These are phyloP conservation scores for Ceriagrion tenellum DNA, from an alignment of 2,888 invertebrate genomes.

Conservation along the genomic window DNA sequence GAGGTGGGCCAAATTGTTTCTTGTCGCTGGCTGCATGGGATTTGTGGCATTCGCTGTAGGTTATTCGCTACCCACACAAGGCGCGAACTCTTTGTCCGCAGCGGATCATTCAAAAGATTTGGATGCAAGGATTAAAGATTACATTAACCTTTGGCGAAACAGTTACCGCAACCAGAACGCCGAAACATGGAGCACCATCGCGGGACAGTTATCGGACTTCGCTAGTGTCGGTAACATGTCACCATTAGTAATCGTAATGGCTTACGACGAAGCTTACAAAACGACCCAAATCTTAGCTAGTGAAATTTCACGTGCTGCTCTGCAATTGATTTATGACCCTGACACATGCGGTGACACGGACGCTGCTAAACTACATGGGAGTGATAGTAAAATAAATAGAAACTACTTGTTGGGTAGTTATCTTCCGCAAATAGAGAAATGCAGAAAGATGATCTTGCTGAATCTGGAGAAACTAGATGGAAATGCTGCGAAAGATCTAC, in stretches of 20 bases:
- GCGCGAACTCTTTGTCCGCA: not conserved
- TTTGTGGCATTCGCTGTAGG: not conserved
- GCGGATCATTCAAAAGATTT: not conserved
- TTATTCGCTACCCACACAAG: not conserved
- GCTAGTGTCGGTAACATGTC: not conserved
- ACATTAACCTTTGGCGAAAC: not conserved
- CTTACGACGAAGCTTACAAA: not conserved
- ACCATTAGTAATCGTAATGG: constrained; percentile 23
- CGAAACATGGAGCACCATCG: constrained; percentile 12
- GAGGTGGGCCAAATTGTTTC: not conserved
- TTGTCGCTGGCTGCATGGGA: no score
- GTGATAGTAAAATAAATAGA: not conserved
- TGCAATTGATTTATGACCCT: not conserved
- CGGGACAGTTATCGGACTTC: not conserved
- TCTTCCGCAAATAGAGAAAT: not conserved
- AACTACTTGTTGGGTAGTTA: not conserved
- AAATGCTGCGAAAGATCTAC: constrained; percentile 78
- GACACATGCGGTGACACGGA: constrained; percentile 30
- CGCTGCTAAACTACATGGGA: not conserved
- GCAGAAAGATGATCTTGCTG: constrained; percentile 21
- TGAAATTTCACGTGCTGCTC: constrained; percentile 1
- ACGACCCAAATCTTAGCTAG: not conserved
- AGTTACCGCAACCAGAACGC: not conserved
- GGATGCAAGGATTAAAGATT: not conserved
- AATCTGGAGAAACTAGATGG: constrained; percentile 72